phyloP scores from a whole-genome alignment of 2,888 invertebrate genomes.

The Melieria crassipennis region DNA sequence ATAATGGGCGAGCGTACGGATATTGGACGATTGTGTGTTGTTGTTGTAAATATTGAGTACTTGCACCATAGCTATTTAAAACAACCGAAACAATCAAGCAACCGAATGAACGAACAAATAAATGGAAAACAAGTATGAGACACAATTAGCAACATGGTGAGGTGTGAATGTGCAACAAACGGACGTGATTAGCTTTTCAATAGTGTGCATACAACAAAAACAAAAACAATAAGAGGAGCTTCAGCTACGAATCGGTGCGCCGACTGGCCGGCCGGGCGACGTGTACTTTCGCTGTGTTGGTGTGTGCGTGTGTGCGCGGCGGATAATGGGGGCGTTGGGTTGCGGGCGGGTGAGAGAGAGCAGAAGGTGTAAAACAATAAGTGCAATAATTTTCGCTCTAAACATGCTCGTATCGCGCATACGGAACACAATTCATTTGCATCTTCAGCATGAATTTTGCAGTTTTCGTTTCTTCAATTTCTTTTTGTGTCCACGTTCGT shows the following conservation, averaged over 20 bases:
- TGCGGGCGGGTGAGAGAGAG: background rate
- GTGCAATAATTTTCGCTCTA: conserved; percentile 14
- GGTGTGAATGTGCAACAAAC: conserved; percentile 20
- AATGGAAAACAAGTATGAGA: background rate
- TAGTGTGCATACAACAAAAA: background rate
- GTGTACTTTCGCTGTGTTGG: background rate
- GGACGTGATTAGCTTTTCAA: conserved; percentile 13
- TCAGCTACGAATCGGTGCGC: no score
- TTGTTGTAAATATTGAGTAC: background rate
- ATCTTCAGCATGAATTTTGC: conserved; percentile 15
- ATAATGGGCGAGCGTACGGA: no score
- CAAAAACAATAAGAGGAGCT: background rate
- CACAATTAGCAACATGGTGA: conserved; percentile 22
- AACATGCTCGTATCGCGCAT: conserved; percentile 32
- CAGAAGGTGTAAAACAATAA: conserved; percentile 22
- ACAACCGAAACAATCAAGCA: no score
- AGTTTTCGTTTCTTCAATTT: conserved; percentile 3
- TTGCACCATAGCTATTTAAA: background rate
- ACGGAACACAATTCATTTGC: conserved; percentile 24
- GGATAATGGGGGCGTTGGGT: background rate
- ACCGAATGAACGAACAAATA: no score
- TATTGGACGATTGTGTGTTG: no score
- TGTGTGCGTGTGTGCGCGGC: conserved; percentile 10
- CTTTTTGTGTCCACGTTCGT: background rate
- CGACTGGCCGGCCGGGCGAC: no score